Conservation (phyloP, 2,888 invertebrate genomes). For the Endomychus coccineus region DNA sequence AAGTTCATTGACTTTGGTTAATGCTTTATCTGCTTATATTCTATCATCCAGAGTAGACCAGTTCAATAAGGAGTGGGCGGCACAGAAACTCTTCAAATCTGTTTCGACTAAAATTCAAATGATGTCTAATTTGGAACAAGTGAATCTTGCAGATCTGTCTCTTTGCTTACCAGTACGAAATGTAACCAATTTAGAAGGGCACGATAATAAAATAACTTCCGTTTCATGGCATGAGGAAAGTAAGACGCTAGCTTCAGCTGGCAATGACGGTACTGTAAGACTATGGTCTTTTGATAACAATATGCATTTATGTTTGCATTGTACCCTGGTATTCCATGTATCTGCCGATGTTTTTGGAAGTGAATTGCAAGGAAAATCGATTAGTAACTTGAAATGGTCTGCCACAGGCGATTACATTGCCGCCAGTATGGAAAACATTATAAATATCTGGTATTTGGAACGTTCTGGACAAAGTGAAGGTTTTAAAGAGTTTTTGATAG, state of each 20-base stretch:
- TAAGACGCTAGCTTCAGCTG: constrained; percentile 49
- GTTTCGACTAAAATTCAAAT: constrained; percentile 42
- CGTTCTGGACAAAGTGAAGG: constrained; percentile 27
- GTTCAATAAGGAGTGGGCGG: constrained; percentile 53
- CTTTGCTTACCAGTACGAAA: constrained; percentile 39
- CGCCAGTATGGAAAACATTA: constrained; percentile 49
- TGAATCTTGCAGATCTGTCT: constrained; percentile 48
- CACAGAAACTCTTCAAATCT: constrained; percentile 51
- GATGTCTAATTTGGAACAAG: constrained; percentile 38
- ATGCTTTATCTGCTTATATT: constrained; percentile 54
- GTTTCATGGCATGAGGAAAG: constrained; percentile 45
- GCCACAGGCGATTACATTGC: constrained; percentile 49
- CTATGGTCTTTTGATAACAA: constrained; percentile 47
- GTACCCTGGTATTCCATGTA: constrained; percentile 50
- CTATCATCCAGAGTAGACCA: constrained; percentile 49
- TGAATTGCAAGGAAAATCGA: constrained; percentile 46
- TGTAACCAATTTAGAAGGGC: constrained; percentile 45
- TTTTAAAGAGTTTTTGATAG: constrained; percentile 41
- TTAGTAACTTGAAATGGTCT: constrained; percentile 49
- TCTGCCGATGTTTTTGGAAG: constrained; percentile 45
- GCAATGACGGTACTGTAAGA: constrained; percentile 55
- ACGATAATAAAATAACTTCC: constrained; percentile 43
- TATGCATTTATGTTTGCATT: constrained; percentile 41
- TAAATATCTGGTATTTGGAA: constrained; percentile 53
- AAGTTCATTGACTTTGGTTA: constrained; percentile 48